Percentiles rank a stretch among this genome's conserved stretches.
phyloP scores from a whole-genome alignment of 2,888 invertebrate species.

The Andricus curvator region DNA sequence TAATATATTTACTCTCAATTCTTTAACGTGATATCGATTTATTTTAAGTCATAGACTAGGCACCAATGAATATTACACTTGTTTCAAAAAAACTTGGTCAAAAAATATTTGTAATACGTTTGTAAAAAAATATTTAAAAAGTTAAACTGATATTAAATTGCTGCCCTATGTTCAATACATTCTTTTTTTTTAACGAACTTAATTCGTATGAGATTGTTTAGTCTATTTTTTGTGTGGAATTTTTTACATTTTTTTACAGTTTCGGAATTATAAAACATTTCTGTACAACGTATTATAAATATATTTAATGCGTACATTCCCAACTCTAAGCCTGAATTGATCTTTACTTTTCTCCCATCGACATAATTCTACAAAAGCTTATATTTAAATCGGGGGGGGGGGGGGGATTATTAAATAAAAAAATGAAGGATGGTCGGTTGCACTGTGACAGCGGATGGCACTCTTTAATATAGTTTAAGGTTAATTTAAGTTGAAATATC shows the following conservation, averaged over 20 bases:
- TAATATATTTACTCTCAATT: no score
- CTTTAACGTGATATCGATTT: no score
- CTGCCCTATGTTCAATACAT: no score
- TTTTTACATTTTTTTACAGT: not conserved
- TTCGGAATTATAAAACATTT: not conserved
- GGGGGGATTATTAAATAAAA: not conserved
- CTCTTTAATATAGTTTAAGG: not conserved
- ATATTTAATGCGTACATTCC: not conserved
- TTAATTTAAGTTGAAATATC: not conserved
- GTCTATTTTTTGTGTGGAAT: not conserved
- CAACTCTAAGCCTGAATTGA: not conserved
- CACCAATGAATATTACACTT: no score
- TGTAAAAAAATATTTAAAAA: no score
- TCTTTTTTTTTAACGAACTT: no score
- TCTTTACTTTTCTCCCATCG: not conserved
- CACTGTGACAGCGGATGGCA: not conserved
- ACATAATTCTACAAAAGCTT: not conserved
- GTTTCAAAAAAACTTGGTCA: no score
- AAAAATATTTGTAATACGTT: no score
- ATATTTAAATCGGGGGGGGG: not conserved
- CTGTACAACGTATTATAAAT: not conserved
- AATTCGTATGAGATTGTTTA: no score
- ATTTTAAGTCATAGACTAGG: no score
- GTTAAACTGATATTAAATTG: no score
- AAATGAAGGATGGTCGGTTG: no score